These are phyloP conservation scores for Sinotaia quadrata DNA, from an alignment of 2,888 invertebrate species.

Conservation along the genomic window DNA sequence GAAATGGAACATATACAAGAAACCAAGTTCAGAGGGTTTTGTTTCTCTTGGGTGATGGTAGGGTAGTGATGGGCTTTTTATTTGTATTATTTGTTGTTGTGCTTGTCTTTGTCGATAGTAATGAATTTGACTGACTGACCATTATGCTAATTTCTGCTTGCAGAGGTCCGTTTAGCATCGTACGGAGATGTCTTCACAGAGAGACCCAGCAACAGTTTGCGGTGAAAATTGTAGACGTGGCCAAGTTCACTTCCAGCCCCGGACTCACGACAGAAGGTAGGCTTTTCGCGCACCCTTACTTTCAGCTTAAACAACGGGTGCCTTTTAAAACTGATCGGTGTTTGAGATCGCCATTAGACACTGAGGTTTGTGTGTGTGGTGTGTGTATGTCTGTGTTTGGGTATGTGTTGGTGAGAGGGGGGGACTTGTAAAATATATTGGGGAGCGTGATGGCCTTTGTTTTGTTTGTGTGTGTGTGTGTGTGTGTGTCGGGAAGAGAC, in stretches of 20 bases:
- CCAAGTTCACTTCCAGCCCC: slow-evolving; percentile 96
- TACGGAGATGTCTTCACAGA: slow-evolving; percentile 93
- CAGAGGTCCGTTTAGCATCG: slow-evolving; percentile 94
- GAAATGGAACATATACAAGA: no score
- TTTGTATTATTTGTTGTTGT: no score
- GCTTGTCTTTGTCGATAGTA: no score
- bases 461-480: not conserved
- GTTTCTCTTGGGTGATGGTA: no score
- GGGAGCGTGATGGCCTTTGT: not conserved
- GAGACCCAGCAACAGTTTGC: slow-evolving; percentile 96
- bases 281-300: slow-evolving; percentile 10
- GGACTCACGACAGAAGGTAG: slow-evolving; percentile 96
- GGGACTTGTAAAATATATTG: no score
- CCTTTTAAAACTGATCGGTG: not conserved
- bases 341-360: not conserved
- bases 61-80: no score
- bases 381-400: not conserved
- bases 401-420: not conserved
- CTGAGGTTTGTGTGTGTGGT: not conserved
- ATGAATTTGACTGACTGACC: no score
- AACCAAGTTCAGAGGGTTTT: no score
- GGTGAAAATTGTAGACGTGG: slow-evolving; percentile 98
- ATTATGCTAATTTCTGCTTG: no score
- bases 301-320: not conserved
- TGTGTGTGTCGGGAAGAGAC: not conserved